phyloP scores from a whole-genome alignment of 2,888 invertebrate genomes.

The Xanthorhoe spadicearia region DNA sequence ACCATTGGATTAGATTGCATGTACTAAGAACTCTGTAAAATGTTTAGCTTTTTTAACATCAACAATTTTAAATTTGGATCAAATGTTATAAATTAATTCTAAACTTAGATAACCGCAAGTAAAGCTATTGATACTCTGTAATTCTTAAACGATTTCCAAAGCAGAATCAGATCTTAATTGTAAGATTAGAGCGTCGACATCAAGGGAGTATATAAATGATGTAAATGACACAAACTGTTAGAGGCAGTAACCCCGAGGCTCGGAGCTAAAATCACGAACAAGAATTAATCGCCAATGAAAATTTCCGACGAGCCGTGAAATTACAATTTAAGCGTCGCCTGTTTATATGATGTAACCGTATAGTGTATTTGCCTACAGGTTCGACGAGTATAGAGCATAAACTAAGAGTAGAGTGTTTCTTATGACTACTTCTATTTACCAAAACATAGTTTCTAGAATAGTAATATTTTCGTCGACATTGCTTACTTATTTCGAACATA shows the following conservation, averaged over 20 bases:
- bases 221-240: constrained; percentile 55
- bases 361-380: constrained; percentile 28
- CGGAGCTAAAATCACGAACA: constrained; percentile 69
- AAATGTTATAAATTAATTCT: no score
- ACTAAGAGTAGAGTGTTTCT: not conserved
- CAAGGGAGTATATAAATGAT: constrained; percentile 49
- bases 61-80: no score
- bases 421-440: not conserved
- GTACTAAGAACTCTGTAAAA: constrained; percentile 45
- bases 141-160: constrained; percentile 33
- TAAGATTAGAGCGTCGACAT: constrained; percentile 45
- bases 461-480: no score
- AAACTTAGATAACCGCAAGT: not conserved
- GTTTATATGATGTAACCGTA: constrained; percentile 60
- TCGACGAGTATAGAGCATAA: not conserved
- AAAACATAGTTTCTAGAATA: no score
- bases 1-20: constrained; percentile 46
- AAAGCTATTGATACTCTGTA: constrained; percentile 5
- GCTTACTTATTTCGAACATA: no score
- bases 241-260: constrained; percentile 50
- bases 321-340: constrained; percentile 78
- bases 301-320: constrained; percentile 79
- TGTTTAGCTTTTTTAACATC: constrained; percentile 29
- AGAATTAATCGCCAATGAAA: constrained; percentile 81
- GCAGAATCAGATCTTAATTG: constrained; percentile 42